Evolutionary conservation across 2,797 vertebrate genomes (phyloP).

Genomic region (Notolabrus celidotus): DNA sequence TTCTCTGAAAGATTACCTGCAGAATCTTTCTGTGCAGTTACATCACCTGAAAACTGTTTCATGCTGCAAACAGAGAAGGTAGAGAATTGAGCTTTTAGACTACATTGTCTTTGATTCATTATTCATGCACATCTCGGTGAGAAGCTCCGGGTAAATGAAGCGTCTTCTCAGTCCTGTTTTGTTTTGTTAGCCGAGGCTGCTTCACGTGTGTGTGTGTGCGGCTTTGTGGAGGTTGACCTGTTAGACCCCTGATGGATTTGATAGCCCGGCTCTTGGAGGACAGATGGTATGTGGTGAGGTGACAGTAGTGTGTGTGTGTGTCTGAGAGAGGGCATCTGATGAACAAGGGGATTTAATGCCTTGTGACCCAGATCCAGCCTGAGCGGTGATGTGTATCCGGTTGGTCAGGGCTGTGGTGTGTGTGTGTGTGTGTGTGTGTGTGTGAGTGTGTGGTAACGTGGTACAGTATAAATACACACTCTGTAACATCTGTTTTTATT

Average conservation of each 20-base stretch:
- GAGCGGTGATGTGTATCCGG: conserved; percentile 54
- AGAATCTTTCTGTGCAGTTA: not conserved
- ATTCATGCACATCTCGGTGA: not conserved
- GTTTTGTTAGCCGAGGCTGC: conserved; percentile 14
- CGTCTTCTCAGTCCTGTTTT: not conserved
- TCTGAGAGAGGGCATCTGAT: conserved; percentile 56
- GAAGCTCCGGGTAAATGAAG: not conserved
- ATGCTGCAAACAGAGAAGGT: not conserved
- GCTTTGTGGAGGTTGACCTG: conserved; percentile 67
- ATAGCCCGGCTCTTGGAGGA: conserved; percentile 76
- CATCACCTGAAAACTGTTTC: too few species aligned
- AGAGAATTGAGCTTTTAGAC: not conserved
- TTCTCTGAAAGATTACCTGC: not conserved
- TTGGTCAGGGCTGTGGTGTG: conserved; percentile 16
- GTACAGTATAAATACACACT: not conserved
- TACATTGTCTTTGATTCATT: not conserved
- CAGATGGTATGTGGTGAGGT: conserved; percentile 82
- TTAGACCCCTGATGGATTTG: conserved; percentile 77
- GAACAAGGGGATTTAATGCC: conserved; percentile 81
- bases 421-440: not conserved
- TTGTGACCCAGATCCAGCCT: conserved; percentile 76
- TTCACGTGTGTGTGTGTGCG: conserved; percentile 4
- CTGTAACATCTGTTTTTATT: conserved; percentile 8
- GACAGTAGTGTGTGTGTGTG: conserved; percentile 44
- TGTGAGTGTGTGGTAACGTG: not conserved